Percentiles rank a stretch among this genome's conserved stretches.
Conservation (phyloP, 1,140 invertebrate genomes). For the Bilobella aurantiaca region DNA sequence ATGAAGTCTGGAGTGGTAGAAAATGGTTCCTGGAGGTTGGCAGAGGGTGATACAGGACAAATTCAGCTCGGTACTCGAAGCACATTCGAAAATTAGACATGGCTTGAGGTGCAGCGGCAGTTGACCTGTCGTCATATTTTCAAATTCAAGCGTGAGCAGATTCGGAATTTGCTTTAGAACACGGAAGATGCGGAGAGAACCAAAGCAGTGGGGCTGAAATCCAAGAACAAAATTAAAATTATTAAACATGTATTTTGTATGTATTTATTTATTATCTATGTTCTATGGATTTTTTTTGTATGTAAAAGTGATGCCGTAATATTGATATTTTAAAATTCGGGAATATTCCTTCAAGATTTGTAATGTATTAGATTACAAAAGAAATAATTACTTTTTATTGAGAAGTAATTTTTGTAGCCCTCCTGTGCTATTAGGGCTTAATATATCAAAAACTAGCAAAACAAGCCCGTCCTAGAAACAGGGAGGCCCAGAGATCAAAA, state of each 20-base stretch:
- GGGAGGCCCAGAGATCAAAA: too few species aligned
- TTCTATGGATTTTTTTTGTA: too few species aligned
- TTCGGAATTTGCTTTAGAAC: conserved; percentile 17
- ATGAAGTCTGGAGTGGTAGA: conserved; percentile 28
- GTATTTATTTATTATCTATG: too few species aligned
- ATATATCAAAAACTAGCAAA: too few species aligned
- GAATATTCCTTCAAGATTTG: too few species aligned
- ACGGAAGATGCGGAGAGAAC: conserved; percentile 30
- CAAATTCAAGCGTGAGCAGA: conserved; percentile 26
- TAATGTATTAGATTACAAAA: too few species aligned
- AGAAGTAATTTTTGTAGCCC: too few species aligned
- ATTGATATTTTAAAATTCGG: too few species aligned
- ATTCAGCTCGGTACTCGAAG: conserved; percentile 15
- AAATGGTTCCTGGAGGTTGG: conserved; percentile 19
- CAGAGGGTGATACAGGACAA: conserved; percentile 17
- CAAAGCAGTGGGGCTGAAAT: conserved; percentile 31
- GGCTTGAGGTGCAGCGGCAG: conserved; percentile 17
- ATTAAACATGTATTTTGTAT: not conserved
- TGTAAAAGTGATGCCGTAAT: too few species aligned
- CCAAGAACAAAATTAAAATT: not conserved
- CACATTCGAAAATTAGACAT: conserved; percentile 25
- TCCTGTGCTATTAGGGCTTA: too few species aligned
- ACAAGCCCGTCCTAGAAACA: too few species aligned
- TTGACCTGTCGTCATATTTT: not conserved
- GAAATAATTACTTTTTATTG: too few species aligned